Conservation (phyloP, 2,888 invertebrate genomes). For the Philereme vetulata region DNA sequence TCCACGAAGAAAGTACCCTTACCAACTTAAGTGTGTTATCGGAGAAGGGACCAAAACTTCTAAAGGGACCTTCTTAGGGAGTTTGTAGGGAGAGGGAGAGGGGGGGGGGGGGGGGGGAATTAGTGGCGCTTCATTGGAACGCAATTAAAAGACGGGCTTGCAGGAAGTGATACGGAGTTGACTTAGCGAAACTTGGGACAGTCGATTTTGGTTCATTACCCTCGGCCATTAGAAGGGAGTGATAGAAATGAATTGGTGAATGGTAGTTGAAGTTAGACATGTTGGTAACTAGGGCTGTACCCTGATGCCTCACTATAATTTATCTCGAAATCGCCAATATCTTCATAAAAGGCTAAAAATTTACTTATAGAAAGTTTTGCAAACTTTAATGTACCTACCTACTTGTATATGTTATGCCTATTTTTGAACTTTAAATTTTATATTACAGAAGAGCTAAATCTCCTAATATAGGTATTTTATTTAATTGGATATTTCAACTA, state of each 20-base stretch:
- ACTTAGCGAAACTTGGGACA: conserved; percentile 36
- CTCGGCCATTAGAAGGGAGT: conserved; percentile 11
- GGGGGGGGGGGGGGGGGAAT: conserved; percentile 53
- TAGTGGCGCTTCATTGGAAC: conserved; percentile 77
- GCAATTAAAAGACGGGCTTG: conserved; percentile 75
- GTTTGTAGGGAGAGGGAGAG: conserved; percentile 13
- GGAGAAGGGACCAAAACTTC: conserved; percentile 38
- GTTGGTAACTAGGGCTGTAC: no score
- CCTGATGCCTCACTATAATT: no score
- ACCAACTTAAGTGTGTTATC: conserved; percentile 38
- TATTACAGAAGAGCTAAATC: no score
- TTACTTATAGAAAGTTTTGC: no score
- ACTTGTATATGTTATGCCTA: no score
- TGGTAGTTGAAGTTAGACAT: no score
- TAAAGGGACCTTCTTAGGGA: conserved; percentile 35
- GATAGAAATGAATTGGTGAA: conserved; percentile 7
- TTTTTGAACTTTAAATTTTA: no score
- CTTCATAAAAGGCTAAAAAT: no score
- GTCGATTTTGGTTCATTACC: conserved; percentile 26
- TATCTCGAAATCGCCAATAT: no score
- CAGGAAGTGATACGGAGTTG: conserved; percentile 57
- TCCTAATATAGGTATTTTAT: no score
- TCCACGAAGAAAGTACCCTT: conserved; percentile 12
- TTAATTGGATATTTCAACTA: no score
- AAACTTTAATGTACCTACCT: no score